phyloP scores from a whole-genome alignment of 2,113 vertebrate species.

The Galbula dea region DNA sequence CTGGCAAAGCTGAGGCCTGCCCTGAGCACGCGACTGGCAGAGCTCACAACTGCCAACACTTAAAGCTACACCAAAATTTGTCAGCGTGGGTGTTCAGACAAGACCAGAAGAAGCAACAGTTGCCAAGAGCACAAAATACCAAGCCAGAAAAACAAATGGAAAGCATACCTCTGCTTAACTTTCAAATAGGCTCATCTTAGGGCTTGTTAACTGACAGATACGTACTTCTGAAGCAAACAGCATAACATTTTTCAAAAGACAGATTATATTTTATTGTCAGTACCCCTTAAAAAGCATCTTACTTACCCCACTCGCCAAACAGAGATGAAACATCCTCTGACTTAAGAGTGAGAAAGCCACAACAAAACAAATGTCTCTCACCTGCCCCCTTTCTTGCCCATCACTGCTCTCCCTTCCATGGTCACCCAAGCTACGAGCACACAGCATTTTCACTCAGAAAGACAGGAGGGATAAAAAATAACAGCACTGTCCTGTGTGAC shows the following conservation, averaged over 20 bases:
- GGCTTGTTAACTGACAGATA: neutral
- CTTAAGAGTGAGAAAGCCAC: neutral
- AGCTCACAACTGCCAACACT: neutral
- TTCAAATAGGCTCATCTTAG: neutral
- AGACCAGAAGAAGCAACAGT: neutral
- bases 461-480: neutral
- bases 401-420: rapidly evolving
- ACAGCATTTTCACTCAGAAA: neutral
- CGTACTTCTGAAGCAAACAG: neutral
- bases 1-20: rapidly evolving
- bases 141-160: neutral
- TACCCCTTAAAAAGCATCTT: neutral
- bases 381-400: neutral
- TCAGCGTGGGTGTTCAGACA: neutral
- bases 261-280: neutral
- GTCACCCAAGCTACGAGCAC: neutral
- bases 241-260: neutral
- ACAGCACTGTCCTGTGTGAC: neutral
- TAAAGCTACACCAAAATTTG: neutral
- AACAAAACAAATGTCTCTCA: neutral
- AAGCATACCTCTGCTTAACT: neutral
- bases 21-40: neutral
- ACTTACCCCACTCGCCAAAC: neutral
- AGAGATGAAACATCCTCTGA: neutral
- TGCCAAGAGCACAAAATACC: neutral